A percentile compares a stretch with the other conserved stretches of the same genome.
These are phyloP conservation scores for Phoebastria nigripes DNA, from an alignment of 2,797 vertebrate genomes.

Conservation along the genomic window DNA sequence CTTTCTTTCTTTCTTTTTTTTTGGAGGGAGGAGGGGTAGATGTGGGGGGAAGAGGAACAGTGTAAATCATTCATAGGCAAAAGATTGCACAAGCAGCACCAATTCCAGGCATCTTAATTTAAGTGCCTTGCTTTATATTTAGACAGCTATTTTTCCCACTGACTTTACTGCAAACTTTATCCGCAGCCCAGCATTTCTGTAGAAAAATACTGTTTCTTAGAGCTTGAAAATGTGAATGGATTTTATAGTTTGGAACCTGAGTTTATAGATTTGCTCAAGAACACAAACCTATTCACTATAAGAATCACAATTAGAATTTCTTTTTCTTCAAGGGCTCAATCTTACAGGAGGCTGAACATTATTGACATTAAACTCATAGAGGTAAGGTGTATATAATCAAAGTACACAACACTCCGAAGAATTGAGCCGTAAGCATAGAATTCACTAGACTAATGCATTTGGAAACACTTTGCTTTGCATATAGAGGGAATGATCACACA, in stretches of 20 bases:
- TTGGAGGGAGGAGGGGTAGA: too few species aligned
- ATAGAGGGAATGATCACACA: slow-evolving; percentile 31
- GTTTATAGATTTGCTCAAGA: slow-evolving; percentile 10
- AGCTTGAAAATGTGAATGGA: not conserved
- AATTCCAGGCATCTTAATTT: not conserved
- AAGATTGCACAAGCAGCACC: not conserved
- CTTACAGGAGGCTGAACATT: slow-evolving; percentile 37
- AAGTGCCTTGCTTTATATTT: not conserved
- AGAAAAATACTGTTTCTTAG: not conserved
- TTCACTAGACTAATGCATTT: not conserved
- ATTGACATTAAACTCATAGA: not conserved
- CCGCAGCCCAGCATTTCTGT: not conserved
- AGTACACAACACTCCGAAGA: slow-evolving; percentile 11
- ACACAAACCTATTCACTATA: not conserved
- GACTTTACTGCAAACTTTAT: not conserved
- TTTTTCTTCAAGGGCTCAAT: slow-evolving; percentile 19
- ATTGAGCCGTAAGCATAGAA: slow-evolving; percentile 23
- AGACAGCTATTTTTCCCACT: not conserved
- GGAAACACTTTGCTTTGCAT: slow-evolving; percentile 47
- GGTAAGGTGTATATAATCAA: slow-evolving; percentile 10
- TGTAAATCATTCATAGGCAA: not conserved
- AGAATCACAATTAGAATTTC: not conserved
- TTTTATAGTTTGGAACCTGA: slow-evolving; percentile 11
- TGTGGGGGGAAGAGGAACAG: not conserved
- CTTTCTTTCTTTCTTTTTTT: not conserved